Percentiles rank a stretch among this genome's conserved stretches.
Evolutionary conservation across 2,888 invertebrate genomes (phyloP).

Genomic region (Tryphoninae sp.): DNA sequence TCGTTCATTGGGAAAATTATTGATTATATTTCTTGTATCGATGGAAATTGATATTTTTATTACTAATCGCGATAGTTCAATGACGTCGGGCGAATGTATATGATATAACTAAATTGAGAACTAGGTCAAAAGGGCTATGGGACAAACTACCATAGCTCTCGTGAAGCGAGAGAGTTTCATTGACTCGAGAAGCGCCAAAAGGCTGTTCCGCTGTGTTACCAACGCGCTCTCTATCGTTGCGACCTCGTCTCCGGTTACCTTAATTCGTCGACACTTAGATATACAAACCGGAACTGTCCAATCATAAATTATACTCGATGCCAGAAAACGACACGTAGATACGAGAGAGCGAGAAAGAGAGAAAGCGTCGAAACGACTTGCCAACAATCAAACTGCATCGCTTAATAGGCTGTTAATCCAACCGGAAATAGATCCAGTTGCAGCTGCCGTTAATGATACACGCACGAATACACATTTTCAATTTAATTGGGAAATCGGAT

Average conservation of each 20-base stretch:
- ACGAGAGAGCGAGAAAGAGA: constrained; percentile 14
- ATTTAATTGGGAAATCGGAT: constrained; percentile 47
- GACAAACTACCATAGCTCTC: constrained; percentile 9
- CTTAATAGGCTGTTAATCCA: constrained; percentile 62
- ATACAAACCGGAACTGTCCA: constrained; percentile 60
- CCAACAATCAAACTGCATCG: constrained; percentile 43
- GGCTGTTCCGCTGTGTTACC: background rate
- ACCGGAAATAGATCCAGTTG: constrained; percentile 62
- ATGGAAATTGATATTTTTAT: background rate
- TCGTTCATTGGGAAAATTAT: background rate
- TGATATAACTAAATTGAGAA: background rate
- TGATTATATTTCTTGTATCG: background rate
- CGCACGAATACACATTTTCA: constrained; percentile 36
- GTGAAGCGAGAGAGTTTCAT: constrained; percentile 29
- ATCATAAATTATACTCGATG: constrained; percentile 60
- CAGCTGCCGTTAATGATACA: constrained; percentile 34
- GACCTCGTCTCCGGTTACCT: constrained; percentile 54
- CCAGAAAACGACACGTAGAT: constrained; percentile 10
- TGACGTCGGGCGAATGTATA: background rate
- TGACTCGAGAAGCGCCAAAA: constrained; percentile 36
- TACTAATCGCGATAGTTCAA: background rate
- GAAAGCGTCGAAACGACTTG: constrained; percentile 21
- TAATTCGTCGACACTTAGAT: constrained; percentile 54
- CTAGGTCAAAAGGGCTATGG: constrained; percentile 49
- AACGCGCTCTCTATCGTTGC: constrained; percentile 7